Evolutionary conservation across 2,797 vertebrate species (phyloP).

Genomic region (Pogoniulus pusillus): DNA sequence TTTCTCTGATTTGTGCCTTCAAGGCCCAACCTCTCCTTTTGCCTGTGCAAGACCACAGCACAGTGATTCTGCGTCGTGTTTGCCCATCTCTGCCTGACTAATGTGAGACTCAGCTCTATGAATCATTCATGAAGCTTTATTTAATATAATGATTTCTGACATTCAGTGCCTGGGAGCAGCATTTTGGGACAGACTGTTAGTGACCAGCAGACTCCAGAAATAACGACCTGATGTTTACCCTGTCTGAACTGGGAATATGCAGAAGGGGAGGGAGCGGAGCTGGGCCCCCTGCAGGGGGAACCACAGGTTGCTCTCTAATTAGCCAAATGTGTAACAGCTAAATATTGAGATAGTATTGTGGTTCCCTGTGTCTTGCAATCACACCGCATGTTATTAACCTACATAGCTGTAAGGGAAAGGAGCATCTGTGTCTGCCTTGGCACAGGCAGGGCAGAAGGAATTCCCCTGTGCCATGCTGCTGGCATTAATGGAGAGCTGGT

Average conservation of each 20-base stretch:
- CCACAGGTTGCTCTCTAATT: slow-evolving; percentile 57
- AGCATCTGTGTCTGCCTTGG: slow-evolving; percentile 50
- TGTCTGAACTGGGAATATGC: not conserved
- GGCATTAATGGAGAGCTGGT: not conserved
- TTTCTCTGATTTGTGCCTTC: not conserved
- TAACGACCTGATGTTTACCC: slow-evolving; percentile 46
- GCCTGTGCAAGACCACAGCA: not conserved
- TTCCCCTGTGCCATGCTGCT: not conserved
- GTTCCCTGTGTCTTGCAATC: slow-evolving; percentile 26
- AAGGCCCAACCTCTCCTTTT: not conserved
- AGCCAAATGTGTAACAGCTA: slow-evolving; percentile 51
- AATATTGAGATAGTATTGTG: slow-evolving; percentile 33
- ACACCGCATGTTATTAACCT: slow-evolving; percentile 65
- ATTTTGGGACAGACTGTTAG: slow-evolving; percentile 51
- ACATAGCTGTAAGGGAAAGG: slow-evolving; percentile 48
- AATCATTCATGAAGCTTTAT: slow-evolving; percentile 59
- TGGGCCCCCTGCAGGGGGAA: not conserved
- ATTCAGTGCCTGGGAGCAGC: slow-evolving; percentile 53
- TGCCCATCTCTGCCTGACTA: slow-evolving; percentile 25
- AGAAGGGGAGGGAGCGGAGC: not conserved
- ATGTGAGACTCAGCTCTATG: slow-evolving; percentile 29
- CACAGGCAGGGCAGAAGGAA: slow-evolving; percentile 39
- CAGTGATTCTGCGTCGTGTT: not conserved
- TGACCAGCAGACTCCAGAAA: slow-evolving; percentile 34
- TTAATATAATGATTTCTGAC: slow-evolving; percentile 67